Percentiles rank a stretch among this genome's conserved stretches.
These are phyloP conservation scores for Oxygymnocypris stewartii DNA, from an alignment of 2,113 vertebrate species.

Conservation along the genomic window DNA sequence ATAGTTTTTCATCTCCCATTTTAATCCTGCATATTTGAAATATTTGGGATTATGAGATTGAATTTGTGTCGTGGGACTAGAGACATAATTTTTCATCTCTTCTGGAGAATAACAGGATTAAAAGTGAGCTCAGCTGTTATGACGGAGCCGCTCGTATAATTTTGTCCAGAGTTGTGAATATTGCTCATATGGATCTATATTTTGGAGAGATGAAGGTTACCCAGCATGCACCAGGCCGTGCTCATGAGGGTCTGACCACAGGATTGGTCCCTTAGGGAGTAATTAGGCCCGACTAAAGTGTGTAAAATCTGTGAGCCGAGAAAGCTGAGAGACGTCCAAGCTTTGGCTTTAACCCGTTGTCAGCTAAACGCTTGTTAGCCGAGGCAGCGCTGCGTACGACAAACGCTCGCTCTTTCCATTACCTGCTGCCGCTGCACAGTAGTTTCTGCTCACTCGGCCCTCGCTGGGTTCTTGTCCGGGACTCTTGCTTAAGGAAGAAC, in stretches of 20 bases:
- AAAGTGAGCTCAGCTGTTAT: background rate
- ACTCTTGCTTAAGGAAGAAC: background rate
- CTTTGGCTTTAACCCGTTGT: constrained; percentile 74
- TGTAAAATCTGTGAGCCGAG: constrained; percentile 69
- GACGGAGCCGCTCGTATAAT: background rate
- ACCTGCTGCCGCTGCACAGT: background rate
- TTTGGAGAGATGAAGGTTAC: constrained; percentile 37
- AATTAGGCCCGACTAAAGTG: constrained; percentile 82
- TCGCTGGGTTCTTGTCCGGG: background rate
- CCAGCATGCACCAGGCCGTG: constrained; percentile 72
- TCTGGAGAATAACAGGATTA: background rate
- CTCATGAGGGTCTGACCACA: constrained; percentile 73
- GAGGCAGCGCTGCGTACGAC: background rate
- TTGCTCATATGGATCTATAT: background rate
- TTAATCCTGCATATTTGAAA: background rate
- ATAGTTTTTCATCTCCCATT: background rate
- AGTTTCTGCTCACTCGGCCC: background rate
- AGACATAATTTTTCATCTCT: background rate
- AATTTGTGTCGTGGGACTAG: constrained; percentile 2
- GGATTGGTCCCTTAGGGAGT: constrained; percentile 88
- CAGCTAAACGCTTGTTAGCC: constrained; percentile 69
- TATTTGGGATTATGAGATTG: background rate
- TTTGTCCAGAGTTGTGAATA: background rate
- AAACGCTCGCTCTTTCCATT: background rate
- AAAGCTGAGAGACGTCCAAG: constrained; percentile 80